These are phyloP conservation scores for Sarotherodon lohbergeri DNA, from an alignment of 2,113 vertebrate species.

Conservation along the genomic window DNA sequence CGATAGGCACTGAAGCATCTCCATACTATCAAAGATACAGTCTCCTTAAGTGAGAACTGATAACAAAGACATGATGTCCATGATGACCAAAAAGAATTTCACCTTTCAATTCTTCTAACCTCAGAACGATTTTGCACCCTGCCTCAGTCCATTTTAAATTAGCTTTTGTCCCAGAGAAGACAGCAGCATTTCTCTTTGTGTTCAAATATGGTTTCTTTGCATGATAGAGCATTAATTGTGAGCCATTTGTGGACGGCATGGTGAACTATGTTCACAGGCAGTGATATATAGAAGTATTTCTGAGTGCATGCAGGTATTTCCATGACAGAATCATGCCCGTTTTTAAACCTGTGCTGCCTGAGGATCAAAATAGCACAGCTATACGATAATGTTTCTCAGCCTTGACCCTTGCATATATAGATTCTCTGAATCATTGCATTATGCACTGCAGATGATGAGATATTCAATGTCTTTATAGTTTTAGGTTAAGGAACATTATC, in stretches of 20 bases:
- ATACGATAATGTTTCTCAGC: neutral
- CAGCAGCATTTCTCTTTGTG: neutral
- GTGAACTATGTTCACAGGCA: neutral
- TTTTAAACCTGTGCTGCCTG: neutral
- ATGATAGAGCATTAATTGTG: rapidly evolving
- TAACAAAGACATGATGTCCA: neutral
- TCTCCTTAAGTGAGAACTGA: neutral
- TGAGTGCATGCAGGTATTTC: neutral
- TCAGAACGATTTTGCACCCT: neutral
- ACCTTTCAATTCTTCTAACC: neutral
- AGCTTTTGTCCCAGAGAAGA: neutral
- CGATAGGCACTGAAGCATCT: neutral
- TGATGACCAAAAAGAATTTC: neutral
- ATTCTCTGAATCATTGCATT: neutral
- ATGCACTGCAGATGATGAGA: neutral
- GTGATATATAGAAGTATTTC: neutral
- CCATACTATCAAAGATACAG: neutral
- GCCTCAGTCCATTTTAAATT: neutral
- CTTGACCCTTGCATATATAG: neutral
- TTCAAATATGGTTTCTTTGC: neutral
- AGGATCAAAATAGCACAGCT: neutral
- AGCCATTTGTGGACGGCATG: rapidly evolving
- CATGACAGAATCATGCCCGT: neutral
- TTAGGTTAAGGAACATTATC: neutral
- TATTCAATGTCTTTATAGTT: neutral